Evolutionary conservation across 1,140 invertebrate genomes (phyloP), one percentile per base, ranked within the genome.

Genomic region (Caenorhabditis remanei): DNA sequence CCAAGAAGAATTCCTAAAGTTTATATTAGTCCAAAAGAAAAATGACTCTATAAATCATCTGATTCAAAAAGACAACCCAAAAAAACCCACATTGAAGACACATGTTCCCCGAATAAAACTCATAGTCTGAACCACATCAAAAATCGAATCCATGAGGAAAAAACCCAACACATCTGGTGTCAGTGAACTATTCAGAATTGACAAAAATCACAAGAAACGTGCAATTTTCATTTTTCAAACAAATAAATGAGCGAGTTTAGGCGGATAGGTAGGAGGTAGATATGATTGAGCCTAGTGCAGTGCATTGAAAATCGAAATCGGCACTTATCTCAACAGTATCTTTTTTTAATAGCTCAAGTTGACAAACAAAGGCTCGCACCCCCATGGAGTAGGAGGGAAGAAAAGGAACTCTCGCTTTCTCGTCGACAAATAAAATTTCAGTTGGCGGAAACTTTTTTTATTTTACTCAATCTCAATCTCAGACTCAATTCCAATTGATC

Each of bases 261-360:
- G 65, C 11, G 16, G 16, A 24, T 7, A 4, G 11, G 61, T 16
- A 53, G 71, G 46, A 50, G 71, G 71, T 50, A 50, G 71, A 79
- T 79, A 53, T 79, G 46, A 79, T 79, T 24, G 71, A 79, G 71
- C 71, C 46, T n/a, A 24, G 14, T 4, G 8, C 61, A 63, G 61
- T 43, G 63, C 11, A 40, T 46, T 53, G 19, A 46, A 79, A 79
- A 79, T 79, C 46, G 71, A 79, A 79, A 79, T 79, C 71, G 71
- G 71, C 71, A 79, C 71, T 79, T 79, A 79, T 79, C 71, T 79
- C 71, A 79, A 79, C 71, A 79, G 71, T 79, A 79, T 79, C 71
- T 79, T 79, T 79, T 79, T 79, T 79, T 79, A 79, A 79, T 79
- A 79, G 71, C 71, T 79, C 71, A 79, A 79, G 71, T 79, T 79